Percentiles rank a stretch among this genome's conserved stretches.
Evolutionary conservation across 2,888 invertebrate species (phyloP).

Genomic region (Lymantria monacha): DNA sequence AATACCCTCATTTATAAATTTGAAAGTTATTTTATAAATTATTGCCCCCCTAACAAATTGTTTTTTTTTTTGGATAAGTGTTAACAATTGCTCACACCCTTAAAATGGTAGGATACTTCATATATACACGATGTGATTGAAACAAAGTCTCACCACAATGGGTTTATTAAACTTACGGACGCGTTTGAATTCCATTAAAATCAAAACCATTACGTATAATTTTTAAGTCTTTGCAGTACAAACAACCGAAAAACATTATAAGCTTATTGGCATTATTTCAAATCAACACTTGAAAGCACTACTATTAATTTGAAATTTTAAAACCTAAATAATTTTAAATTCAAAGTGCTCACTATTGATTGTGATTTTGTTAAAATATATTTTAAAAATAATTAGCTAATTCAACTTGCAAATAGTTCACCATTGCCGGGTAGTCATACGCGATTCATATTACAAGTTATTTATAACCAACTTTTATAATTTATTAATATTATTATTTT

Average conservation of each 20-base stretch:
- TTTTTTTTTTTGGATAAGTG: not conserved
- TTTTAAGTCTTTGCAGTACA: constrained; percentile 30
- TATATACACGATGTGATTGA: constrained; percentile 24
- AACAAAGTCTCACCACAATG: constrained; percentile 1
- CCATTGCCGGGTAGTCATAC: too few relatives aligned
- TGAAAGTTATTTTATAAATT: too few relatives aligned
- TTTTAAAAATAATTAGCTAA: too few relatives aligned
- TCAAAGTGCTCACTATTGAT: constrained; percentile 24
- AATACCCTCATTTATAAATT: constrained; percentile 1
- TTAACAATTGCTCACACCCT: constrained; percentile 8
- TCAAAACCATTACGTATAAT: constrained; percentile 32
- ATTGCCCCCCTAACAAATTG: not conserved
- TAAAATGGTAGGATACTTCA: constrained; percentile 19
- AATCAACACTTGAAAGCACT: constrained; percentile 18
- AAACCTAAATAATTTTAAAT: constrained; percentile 22
- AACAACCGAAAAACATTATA: constrained; percentile 26
- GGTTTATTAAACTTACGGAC: constrained; percentile 2
- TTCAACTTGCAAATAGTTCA: too few relatives aligned
- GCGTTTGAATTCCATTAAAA: constrained; percentile 20
- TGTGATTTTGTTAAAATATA: constrained; percentile 21
- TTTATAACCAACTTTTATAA: too few relatives aligned
- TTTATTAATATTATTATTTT: too few relatives aligned
- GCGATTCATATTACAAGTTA: too few relatives aligned
- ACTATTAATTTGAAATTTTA: constrained; percentile 21
- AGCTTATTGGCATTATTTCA: constrained; percentile 23